Conservation (phyloP, 2,113 vertebrate species). For the Hassar affinis region DNA sequence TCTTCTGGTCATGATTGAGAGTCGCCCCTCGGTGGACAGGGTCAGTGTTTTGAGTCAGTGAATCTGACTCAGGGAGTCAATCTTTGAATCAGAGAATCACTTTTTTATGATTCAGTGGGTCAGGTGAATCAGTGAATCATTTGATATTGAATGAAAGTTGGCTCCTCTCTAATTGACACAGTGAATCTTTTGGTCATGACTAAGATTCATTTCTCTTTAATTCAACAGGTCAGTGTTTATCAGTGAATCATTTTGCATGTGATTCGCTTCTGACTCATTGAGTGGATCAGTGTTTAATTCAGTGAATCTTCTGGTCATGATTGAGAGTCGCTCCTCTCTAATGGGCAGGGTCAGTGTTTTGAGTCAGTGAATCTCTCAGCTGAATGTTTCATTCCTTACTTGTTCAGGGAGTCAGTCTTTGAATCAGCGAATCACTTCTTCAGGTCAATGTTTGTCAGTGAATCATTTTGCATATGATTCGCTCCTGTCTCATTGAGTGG, state of each 20-base stretch:
- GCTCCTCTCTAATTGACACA: neutral
- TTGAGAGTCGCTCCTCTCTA: neutral
- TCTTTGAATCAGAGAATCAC: no score
- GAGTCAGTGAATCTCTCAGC: neutral
- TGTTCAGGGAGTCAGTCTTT: no score
- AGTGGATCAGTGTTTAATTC: neutral
- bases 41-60: neutral
- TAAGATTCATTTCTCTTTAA: neutral
- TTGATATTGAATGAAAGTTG: neutral
- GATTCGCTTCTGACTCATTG: neutral
- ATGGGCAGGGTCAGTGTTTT: neutral
- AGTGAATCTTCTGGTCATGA: neutral
- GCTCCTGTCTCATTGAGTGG: neutral
- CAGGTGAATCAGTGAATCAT: no score
- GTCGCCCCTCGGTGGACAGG: accelerated
- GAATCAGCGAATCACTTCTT: neutral
- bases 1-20: neutral
- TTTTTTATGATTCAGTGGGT: no score
- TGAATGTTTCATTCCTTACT: no score
- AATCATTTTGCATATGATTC: neutral
- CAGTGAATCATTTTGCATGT: neutral
- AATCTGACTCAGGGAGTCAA: no score
- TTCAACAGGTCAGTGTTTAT: neutral
- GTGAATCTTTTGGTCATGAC: neutral
- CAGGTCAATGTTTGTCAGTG: neutral